Conservation (phyloP, 2,888 invertebrate genomes). For the Augochlorella aurata region DNA sequence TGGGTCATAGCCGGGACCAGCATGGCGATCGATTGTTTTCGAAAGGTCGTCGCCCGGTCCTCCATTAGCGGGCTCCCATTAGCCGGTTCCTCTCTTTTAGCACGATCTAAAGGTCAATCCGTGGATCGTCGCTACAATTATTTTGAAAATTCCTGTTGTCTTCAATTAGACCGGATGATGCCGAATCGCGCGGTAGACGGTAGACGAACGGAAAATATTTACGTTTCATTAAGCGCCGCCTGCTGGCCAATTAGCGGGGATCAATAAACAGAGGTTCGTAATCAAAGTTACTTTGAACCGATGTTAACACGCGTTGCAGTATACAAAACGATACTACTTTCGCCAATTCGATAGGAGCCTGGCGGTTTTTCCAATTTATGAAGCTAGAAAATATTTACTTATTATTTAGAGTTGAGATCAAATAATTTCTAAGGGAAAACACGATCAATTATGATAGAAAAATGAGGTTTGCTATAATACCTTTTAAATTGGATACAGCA, state of each 20-base stretch:
- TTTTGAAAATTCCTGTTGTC: constrained; percentile 44
- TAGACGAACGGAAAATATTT: constrained; percentile 52
- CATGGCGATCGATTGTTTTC: constrained; percentile 75
- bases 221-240: constrained; percentile 49
- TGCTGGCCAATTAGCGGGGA: constrained; percentile 49
- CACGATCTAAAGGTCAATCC: constrained; percentile 58
- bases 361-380: neutral
- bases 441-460: no score
- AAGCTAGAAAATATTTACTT: neutral
- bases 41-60: constrained; percentile 75
- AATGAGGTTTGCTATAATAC: no score
- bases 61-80: constrained; percentile 72
- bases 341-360: neutral
- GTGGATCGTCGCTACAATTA: constrained; percentile 29
- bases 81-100: constrained; percentile 68
- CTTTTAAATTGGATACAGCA: no score
- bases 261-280: constrained; percentile 1
- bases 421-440: neutral
- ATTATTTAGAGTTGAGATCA: neutral
- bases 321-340: neutral
- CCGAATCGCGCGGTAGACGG: neutral
- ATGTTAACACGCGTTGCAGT: neutral
- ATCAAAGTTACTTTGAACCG: constrained; percentile 6
- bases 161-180: neutral
- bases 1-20: constrained; percentile 67